phyloP scores from a whole-genome alignment of 2,113 vertebrate species.

The Erinaceus europaeus region DNA sequence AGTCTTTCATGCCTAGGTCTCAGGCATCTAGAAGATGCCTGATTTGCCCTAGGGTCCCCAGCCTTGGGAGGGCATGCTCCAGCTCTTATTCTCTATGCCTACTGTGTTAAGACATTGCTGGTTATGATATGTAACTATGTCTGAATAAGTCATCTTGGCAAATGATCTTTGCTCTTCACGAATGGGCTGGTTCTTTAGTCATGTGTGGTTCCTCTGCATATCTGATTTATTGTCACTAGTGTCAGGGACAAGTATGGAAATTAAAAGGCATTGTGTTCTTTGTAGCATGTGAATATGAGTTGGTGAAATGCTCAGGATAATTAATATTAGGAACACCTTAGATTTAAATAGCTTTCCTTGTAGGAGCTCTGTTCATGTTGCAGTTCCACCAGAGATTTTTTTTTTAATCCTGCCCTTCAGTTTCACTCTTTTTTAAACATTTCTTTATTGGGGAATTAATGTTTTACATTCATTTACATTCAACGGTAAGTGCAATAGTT shows the following conservation, averaged over 20 bases:
- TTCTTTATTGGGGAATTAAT: too few species aligned
- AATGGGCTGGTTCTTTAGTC: constrained; percentile 57
- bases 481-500: too few species aligned
- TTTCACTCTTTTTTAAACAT: too few species aligned
- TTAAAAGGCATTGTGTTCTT: constrained; percentile 64
- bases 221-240: constrained; percentile 54
- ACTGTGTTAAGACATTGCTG: background rate
- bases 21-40: background rate
- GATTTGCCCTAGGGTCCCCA: background rate
- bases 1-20: background rate
- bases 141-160: constrained; percentile 55
- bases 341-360: constrained; percentile 45
- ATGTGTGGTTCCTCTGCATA: constrained; percentile 47
- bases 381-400: background rate
- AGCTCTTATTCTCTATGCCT: background rate
- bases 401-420: background rate
- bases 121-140: constrained; percentile 17
- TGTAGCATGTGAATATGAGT: constrained; percentile 52
- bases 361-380: constrained; percentile 37
- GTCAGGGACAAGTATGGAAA: constrained; percentile 61
- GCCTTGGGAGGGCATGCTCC: background rate
- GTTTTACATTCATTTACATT: too few species aligned
- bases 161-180: constrained; percentile 58
- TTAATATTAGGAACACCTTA: constrained; percentile 51
- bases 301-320: constrained; percentile 38